Percentiles rank a stretch among this genome's conserved stretches.
Evolutionary conservation across 1,140 invertebrate genomes (phyloP).

Genomic region (Cepaea nemoralis): DNA sequence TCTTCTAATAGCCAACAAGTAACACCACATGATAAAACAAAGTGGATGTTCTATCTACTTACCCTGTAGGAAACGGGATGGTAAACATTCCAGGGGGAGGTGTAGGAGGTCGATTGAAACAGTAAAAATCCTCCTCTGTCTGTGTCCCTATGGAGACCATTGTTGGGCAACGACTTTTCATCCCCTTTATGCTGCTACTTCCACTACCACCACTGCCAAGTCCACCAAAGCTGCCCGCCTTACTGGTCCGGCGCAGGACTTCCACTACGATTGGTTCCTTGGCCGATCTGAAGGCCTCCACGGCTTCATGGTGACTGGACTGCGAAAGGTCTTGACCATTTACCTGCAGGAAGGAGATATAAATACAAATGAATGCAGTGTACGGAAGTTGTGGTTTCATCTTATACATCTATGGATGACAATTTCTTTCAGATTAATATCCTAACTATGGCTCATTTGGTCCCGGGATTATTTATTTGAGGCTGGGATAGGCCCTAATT

Average conservation of each 20-base stretch:
- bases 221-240: background rate
- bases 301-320: conserved; percentile 79
- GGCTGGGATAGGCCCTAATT: no score
- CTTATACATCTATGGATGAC: no score
- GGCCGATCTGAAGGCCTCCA: conserved; percentile 80
- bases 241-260: conserved; percentile 75
- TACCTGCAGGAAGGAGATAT: conserved; percentile 75
- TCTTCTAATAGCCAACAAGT: no score
- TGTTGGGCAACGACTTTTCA: conserved; percentile 61
- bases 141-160: conserved; percentile 70
- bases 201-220: conserved; percentile 28
- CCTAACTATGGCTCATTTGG: no score
- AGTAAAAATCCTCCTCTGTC: conserved; percentile 70
- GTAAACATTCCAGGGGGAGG: conserved; percentile 63
- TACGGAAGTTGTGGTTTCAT: no score
- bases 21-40: no score
- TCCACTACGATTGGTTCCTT: conserved; percentile 82
- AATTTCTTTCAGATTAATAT: no score
- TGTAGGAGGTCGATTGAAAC: conserved; percentile 63
- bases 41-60: conserved; percentile 42
- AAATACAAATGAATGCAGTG: no score
- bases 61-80: conserved; percentile 59
- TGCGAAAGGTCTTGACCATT: conserved; percentile 81
- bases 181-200: conserved; percentile 36
- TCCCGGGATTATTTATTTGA: no score